Percentiles rank a stretch among this genome's conserved stretches.
Conservation (phyloP, 1,140 invertebrate species). For the Sarcophaga bullata region DNA sequence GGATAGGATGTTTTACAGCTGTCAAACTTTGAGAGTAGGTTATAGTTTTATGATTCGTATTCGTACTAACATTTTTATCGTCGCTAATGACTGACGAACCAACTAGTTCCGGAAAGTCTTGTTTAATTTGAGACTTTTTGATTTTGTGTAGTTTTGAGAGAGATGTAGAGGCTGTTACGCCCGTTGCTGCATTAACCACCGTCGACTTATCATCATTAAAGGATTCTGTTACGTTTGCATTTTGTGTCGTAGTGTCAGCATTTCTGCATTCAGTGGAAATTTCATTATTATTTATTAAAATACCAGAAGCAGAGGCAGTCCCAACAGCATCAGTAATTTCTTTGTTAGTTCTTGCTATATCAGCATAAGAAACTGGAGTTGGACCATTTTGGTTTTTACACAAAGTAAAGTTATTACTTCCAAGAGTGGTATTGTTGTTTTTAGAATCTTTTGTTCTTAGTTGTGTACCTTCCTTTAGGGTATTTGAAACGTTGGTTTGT, state of each 20-base stretch:
- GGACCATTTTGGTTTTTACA: constrained; percentile 41
- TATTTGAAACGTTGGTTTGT: constrained; percentile 32
- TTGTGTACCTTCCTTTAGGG: constrained; percentile 46
- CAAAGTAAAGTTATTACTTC: not conserved
- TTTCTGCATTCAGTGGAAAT: not conserved
- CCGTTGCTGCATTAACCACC: not conserved
- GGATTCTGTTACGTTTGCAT: not conserved
- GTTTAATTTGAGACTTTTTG: constrained; percentile 46
- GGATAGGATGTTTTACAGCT: not conserved
- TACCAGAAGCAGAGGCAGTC: constrained; percentile 15
- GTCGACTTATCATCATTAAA: not conserved
- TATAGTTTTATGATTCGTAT: constrained; percentile 34
- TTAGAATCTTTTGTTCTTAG: constrained; percentile 34
- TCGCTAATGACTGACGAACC: not conserved
- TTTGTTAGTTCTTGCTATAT: constrained; percentile 71
- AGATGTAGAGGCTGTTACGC: not conserved
- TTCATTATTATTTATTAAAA: constrained; percentile 23
- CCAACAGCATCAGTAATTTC: constrained; percentile 48
- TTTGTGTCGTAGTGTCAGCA: not conserved
- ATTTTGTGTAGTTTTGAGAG: constrained; percentile 49
- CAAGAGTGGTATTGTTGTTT: constrained; percentile 40
- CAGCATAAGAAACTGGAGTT: constrained; percentile 72
- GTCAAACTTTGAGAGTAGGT: constrained; percentile 50
- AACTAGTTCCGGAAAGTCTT: constrained; percentile 59
- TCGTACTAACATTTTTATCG: not conserved